These are phyloP conservation scores for Pteruthius melanotis DNA, from an alignment of 2,113 vertebrate species.

Conservation along the genomic window DNA sequence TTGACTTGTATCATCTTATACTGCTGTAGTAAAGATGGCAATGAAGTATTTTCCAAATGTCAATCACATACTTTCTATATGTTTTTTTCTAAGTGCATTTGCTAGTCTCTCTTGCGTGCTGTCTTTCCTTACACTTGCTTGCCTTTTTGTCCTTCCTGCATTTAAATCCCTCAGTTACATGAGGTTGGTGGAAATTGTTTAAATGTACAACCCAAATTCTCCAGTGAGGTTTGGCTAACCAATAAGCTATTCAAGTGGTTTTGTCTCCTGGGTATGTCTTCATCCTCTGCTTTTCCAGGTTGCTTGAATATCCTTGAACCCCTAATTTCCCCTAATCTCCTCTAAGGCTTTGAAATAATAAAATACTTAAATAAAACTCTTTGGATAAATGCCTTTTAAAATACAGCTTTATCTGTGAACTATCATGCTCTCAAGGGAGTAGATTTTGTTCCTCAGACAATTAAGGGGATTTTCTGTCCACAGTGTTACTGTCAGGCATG, in stretches of 20 bases:
- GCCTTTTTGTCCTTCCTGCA: slow-evolving; percentile 33
- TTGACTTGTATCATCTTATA: neutral
- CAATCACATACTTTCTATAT: neutral
- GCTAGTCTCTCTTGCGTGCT: neutral
- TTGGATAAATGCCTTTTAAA: slow-evolving; percentile 29
- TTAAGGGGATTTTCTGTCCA: slow-evolving; percentile 23
- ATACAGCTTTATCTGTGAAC: slow-evolving; percentile 12
- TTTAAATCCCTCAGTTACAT: neutral
- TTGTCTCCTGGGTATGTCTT: slow-evolving; percentile 19
- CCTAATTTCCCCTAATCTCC: slow-evolving; percentile 45
- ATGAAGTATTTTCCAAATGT: neutral
- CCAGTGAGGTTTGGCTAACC: slow-evolving; percentile 42
- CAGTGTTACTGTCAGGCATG: neutral
- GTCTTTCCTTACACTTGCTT: neutral
- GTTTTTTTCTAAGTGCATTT: neutral
- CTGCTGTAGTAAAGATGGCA: neutral
- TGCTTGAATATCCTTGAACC: slow-evolving; percentile 31
- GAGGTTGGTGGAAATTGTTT: neutral
- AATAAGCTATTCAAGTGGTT: slow-evolving; percentile 44
- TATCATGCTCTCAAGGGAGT: neutral
- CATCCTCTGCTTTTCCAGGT: slow-evolving; percentile 50
- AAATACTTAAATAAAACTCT: slow-evolving; percentile 23
- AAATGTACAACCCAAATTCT: slow-evolving; percentile 19
- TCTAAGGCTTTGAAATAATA: slow-evolving; percentile 53
- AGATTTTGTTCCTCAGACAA: neutral